Evolutionary conservation across 2,113 vertebrate species (phyloP).

Genomic region (Caranx melampygus): DNA sequence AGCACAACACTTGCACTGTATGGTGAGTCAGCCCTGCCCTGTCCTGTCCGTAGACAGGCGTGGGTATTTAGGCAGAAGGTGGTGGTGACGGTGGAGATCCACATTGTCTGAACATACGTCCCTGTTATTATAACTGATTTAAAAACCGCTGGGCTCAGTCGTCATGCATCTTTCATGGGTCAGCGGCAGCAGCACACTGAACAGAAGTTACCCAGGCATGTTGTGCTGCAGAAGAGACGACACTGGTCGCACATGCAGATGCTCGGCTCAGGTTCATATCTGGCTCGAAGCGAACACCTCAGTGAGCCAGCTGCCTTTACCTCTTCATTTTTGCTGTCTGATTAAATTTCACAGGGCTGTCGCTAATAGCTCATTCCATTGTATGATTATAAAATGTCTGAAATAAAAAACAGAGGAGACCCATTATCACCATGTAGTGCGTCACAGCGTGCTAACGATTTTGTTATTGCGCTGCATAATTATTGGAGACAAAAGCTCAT

Average conservation of each 20-base stretch:
- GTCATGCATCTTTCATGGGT: slow-evolving; percentile 55
- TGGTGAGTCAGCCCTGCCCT: slow-evolving; percentile 42
- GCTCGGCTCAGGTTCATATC: slow-evolving; percentile 39
- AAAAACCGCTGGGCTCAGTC: slow-evolving; percentile 38
- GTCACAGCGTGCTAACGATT: slow-evolving; percentile 54
- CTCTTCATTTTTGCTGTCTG: slow-evolving; percentile 44
- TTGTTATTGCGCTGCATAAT: slow-evolving; percentile 67
- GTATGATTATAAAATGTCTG: slow-evolving; percentile 53
- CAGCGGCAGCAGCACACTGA: slow-evolving; percentile 42
- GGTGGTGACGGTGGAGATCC: neutral
- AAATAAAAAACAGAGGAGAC: slow-evolving; percentile 52
- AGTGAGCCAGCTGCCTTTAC: slow-evolving; percentile 1
- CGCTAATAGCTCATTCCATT: slow-evolving; percentile 44
- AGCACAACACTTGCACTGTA: slow-evolving; percentile 29
- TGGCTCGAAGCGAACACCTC: slow-evolving; percentile 18
- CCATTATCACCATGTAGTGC: slow-evolving; percentile 45
- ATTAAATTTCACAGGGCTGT: slow-evolving; percentile 51
- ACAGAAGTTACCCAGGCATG: slow-evolving; percentile 48
- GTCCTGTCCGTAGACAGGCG: slow-evolving; percentile 29
- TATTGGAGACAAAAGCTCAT: slow-evolving; percentile 66
- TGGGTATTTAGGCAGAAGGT: slow-evolving; percentile 19
- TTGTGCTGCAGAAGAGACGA: slow-evolving; percentile 24
- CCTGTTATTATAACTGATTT: slow-evolving; percentile 59
- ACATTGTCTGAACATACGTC: slow-evolving; percentile 25
- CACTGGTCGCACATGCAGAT: slow-evolving; percentile 16